These are phyloP conservation scores for Pantherophis guttatus DNA, from an alignment of 2,113 vertebrate species.

Conservation along the genomic window DNA sequence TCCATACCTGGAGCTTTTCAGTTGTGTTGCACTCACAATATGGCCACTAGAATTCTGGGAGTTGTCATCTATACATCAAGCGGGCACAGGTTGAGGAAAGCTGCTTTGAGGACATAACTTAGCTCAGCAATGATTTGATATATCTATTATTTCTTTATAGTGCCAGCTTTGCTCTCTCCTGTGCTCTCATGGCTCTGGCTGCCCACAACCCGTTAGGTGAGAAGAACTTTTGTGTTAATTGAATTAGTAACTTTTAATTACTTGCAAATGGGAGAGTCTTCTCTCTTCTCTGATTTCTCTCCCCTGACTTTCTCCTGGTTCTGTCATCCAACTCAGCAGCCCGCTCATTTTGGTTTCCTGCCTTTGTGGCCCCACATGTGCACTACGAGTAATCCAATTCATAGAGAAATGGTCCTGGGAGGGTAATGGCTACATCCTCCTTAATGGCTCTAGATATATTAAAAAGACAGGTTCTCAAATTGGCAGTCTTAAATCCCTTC, in stretches of 20 bases:
- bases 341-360: not conserved
- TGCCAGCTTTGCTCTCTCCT: slow-evolving; percentile 79
- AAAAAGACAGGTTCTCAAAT: not conserved
- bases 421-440: not conserved
- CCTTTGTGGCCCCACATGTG: not conserved
- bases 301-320: not conserved
- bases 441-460: not conserved
- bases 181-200: slow-evolving; percentile 80
- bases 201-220: slow-evolving; percentile 74
- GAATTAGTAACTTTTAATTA: not conserved
- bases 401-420: not conserved
- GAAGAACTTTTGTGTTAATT: slow-evolving; percentile 25
- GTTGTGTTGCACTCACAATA: not conserved
- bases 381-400: not conserved
- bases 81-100: not conserved
- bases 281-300: not conserved
- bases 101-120: not conserved
- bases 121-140: not conserved
- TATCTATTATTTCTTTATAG: slow-evolving; percentile 55
- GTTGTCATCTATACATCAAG: not conserved
- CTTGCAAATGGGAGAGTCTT: not conserved
- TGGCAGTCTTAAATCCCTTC: not conserved
- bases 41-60: not conserved
- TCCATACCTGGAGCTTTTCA: not conserved
- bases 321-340: not conserved